These are phyloP conservation scores for Serilophus lunatus DNA, from an alignment of 2,113 vertebrate genomes.

Conservation along the genomic window DNA sequence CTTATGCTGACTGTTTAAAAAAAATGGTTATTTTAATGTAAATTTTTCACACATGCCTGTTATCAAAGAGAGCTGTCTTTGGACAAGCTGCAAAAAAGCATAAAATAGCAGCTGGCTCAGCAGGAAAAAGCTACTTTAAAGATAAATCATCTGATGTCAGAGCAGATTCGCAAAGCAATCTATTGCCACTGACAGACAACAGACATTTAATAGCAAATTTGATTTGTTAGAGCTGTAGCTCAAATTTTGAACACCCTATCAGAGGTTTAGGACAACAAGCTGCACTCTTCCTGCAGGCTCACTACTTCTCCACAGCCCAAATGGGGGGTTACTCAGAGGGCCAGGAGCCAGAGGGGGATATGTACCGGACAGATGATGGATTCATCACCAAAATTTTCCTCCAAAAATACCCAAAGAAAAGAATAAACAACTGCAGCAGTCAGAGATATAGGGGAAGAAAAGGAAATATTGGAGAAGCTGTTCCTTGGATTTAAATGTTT, in stretches of 20 bases:
- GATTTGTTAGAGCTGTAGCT: neutral
- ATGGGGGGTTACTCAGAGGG: neutral
- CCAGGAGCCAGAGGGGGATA: neutral
- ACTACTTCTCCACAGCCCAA: neutral
- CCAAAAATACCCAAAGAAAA: neutral
- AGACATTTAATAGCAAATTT: slow-evolving; percentile 15
- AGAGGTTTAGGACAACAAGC: neutral
- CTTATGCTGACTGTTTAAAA: neutral
- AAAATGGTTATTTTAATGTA: slow-evolving; percentile 27
- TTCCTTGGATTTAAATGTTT: neutral
- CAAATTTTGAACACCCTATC: neutral
- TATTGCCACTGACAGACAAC: neutral
- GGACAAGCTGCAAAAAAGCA: slow-evolving; percentile 38
- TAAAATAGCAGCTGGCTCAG: slow-evolving; percentile 46
- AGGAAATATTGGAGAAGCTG: neutral
- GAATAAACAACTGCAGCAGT: neutral
- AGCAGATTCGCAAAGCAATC: neutral
- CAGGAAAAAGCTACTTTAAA: slow-evolving; percentile 36
- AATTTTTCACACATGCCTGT: slow-evolving; percentile 40
- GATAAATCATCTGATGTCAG: slow-evolving; percentile 31
- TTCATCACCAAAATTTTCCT: neutral
- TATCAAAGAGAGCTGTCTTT: slow-evolving; percentile 43
- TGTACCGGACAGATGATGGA: neutral
- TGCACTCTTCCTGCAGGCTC: neutral
- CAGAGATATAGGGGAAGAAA: neutral